phyloP scores from a whole-genome alignment of 2,888 invertebrate genomes.

The Cyrtodaria siliqua region DNA sequence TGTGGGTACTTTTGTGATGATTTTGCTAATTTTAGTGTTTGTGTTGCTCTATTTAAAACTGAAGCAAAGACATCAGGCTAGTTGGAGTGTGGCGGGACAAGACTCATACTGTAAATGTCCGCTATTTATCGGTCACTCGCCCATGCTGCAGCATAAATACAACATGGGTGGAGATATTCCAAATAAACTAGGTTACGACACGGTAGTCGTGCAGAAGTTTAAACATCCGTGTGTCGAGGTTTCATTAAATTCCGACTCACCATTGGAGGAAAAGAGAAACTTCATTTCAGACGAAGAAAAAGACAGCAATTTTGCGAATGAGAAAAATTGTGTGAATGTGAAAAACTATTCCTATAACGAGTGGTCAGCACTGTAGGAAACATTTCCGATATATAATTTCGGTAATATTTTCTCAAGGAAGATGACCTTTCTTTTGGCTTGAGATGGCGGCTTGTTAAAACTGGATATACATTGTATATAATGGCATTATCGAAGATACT shows the following conservation, averaged over 20 bases:
- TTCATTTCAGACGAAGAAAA: conserved; percentile 35
- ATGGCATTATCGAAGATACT: no score
- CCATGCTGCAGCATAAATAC: conserved; percentile 57
- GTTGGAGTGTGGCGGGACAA: conserved; percentile 61
- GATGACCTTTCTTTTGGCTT: no score
- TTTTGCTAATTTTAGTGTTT: conserved; percentile 65
- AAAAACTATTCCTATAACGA: conserved; percentile 46
- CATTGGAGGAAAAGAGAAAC: conserved; percentile 34
- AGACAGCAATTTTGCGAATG: conserved; percentile 22
- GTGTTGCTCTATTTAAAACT: conserved; percentile 65
- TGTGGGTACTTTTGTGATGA: conserved; percentile 62
- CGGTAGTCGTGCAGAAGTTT: conserved; percentile 51
- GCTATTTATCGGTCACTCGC: conserved; percentile 52
- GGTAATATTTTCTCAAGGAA: no score
- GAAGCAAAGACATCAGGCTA: conserved; percentile 60
- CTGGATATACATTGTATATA: no score
- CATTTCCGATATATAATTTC: no score
- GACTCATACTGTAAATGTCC: conserved; percentile 64
- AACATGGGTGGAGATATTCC: conserved; percentile 50
- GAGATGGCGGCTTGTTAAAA: no score
- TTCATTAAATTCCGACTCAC: conserved; percentile 43
- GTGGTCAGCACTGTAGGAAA: conserved; percentile 24
- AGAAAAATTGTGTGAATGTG: conserved; percentile 34
- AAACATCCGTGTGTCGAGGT: conserved; percentile 45
- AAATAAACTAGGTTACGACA: conserved; percentile 51